Evolutionary conservation across 2,113 vertebrate species (phyloP).

Genomic region (Ia io): DNA sequence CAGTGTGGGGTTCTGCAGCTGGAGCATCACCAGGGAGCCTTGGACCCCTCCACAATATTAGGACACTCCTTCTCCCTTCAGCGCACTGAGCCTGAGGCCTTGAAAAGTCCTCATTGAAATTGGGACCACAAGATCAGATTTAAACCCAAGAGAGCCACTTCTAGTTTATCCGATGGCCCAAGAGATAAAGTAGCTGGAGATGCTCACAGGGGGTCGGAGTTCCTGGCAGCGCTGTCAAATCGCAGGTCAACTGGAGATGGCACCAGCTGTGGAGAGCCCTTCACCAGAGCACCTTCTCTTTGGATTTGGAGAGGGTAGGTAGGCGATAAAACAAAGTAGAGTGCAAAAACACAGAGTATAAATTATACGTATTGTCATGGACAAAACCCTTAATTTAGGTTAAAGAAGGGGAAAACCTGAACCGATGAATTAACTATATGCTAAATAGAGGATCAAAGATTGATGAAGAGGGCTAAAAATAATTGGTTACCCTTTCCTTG

Average conservation of each 20-base stretch:
- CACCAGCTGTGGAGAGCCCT: background rate
- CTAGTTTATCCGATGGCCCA: background rate
- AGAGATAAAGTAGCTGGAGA: background rate
- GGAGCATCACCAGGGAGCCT: background rate
- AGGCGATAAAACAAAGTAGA: background rate
- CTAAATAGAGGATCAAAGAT: background rate
- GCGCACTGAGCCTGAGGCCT: background rate
- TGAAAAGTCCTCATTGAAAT: background rate
- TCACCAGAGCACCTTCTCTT: background rate
- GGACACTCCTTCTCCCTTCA: background rate
- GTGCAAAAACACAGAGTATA: background rate
- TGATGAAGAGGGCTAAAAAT: background rate
- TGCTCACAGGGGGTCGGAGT: accelerated
- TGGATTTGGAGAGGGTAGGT: background rate
- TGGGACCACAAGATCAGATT: background rate
- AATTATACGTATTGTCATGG: background rate
- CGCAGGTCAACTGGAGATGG: background rate
- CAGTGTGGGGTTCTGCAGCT: accelerated
- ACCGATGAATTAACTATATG: background rate
- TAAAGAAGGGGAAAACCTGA: background rate
- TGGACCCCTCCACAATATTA: background rate
- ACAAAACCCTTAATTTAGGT: background rate
- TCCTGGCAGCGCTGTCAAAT: background rate
- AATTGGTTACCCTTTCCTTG: background rate
- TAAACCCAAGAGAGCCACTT: background rate